phyloP scores from a whole-genome alignment of 1,140 invertebrate genomes.

The Rhizoglyphus robini region DNA sequence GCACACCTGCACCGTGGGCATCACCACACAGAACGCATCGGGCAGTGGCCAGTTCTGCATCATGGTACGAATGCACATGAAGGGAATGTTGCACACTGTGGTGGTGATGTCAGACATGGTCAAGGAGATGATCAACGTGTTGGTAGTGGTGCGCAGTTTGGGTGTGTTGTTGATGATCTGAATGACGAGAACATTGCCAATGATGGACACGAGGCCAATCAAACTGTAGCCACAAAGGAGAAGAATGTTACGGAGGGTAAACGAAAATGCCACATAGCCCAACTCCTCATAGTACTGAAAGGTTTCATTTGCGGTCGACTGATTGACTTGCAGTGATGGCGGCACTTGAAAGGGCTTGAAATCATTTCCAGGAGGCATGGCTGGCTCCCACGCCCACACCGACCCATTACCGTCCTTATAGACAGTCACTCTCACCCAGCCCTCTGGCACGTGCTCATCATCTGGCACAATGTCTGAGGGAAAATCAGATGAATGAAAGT shows the following conservation, averaged over 20 bases:
- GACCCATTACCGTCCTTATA: too few relatives aligned
- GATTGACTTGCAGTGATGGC: too few relatives aligned
- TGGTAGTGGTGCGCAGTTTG: constrained; percentile 82
- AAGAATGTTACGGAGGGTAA: constrained; percentile 33
- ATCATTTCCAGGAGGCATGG: too few relatives aligned
- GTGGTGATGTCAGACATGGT: constrained; percentile 82
- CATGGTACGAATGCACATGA: constrained; percentile 74
- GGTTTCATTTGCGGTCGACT: too few relatives aligned
- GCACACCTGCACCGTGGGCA: constrained; percentile 36
- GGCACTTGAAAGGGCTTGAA: too few relatives aligned
- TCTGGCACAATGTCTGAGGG: too few relatives aligned
- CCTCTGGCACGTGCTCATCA: too few relatives aligned
- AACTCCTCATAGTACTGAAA: too few relatives aligned
- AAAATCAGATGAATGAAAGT: too few relatives aligned
- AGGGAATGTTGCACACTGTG: constrained; percentile 87
- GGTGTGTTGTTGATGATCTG: constrained; percentile 53
- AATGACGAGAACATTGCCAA: constrained; percentile 72
- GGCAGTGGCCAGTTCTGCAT: constrained; percentile 72
- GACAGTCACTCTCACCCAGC: too few relatives aligned
- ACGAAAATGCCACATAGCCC: too few relatives aligned
- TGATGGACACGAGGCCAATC: constrained; percentile 66
- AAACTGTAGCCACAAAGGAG: constrained; percentile 74
- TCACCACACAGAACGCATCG: constrained; percentile 35
- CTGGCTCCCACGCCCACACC: too few relatives aligned
- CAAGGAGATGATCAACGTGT: constrained; percentile 73